Percentiles rank a stretch among this genome's conserved stretches.
These are phyloP conservation scores for Chorisops tibialis DNA, from an alignment of 2,888 invertebrate species.

Conservation along the genomic window DNA sequence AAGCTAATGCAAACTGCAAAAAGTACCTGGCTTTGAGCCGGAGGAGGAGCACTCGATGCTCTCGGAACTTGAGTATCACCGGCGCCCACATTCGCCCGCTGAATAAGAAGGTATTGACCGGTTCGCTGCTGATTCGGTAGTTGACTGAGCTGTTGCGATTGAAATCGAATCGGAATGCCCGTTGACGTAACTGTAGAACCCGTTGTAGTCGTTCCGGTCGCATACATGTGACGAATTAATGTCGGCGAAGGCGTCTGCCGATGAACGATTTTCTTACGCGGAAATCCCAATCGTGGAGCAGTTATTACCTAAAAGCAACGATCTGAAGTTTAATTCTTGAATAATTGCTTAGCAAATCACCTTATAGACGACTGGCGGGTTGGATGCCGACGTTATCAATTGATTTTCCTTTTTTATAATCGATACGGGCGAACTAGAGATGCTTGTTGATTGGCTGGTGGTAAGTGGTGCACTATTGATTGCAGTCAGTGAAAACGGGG, in stretches of 20 bases:
- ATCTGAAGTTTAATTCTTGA: no score
- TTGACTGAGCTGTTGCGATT: constrained; percentile 35
- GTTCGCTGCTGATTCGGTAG: constrained; percentile 44
- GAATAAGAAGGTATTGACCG: constrained; percentile 79
- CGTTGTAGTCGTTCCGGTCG: constrained; percentile 31
- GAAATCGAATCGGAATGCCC: constrained; percentile 36
- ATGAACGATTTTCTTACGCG: constrained; percentile 55
- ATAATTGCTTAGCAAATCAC: background rate
- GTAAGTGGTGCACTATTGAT: background rate
- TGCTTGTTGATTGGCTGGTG: background rate
- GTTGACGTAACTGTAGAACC: background rate
- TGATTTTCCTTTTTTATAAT: constrained; percentile 38
- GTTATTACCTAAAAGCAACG: constrained; percentile 39
- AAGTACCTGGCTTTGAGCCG: constrained; percentile 58
- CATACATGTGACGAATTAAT: constrained; percentile 61
- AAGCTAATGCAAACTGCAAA: background rate
- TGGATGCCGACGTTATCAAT: constrained; percentile 37
- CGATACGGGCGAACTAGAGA: constrained; percentile 35
- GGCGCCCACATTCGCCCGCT: constrained; percentile 63
- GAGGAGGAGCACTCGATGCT: constrained; percentile 76
- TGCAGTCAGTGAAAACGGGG: constrained; percentile 66
- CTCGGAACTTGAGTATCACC: constrained; percentile 67
- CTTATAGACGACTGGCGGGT: constrained; percentile 20
- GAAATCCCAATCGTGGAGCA: constrained; percentile 48
- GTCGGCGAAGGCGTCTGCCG: constrained; percentile 58